Conservation (phyloP, 2,888 invertebrate species). For the Scelioninae gen. 2 region DNA sequence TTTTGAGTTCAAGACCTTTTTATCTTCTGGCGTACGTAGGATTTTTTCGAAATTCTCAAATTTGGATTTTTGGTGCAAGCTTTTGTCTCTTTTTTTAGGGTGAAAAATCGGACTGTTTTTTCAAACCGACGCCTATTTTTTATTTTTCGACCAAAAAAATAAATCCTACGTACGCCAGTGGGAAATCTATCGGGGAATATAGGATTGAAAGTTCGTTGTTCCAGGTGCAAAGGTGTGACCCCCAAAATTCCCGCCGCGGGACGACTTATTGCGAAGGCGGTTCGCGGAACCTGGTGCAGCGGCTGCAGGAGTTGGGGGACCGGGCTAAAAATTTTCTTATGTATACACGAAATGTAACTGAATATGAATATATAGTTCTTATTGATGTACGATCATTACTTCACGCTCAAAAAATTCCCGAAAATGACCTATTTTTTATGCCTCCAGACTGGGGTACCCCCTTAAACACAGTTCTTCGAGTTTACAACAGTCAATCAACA, state of each 20-base stretch:
- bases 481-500: too few species aligned
- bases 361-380: slow-evolving; percentile 1
- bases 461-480: too few species aligned
- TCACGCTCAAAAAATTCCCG: too few species aligned
- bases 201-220: slow-evolving; percentile 15
- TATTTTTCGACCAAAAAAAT: slow-evolving; percentile 4
- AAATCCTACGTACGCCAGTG: slow-evolving; percentile 2
- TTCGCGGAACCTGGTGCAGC: slow-evolving; percentile 3
- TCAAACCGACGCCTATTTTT: slow-evolving; percentile 7
- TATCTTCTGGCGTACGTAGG: slow-evolving; percentile 1
- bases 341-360: neutral
- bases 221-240: slow-evolving; percentile 14
- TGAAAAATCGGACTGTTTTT: slow-evolving; percentile 6
- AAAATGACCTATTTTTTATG: too few species aligned
- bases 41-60: slow-evolving; percentile 1
- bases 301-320: slow-evolving; percentile 4
- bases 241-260: neutral
- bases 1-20: neutral
- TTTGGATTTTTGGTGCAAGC: slow-evolving; percentile 8
- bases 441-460: too few species aligned
- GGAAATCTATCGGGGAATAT: slow-evolving; percentile 6
- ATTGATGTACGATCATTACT: too few species aligned
- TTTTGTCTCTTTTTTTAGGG: slow-evolving; percentile 10
- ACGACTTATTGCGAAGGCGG: neutral
- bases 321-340: neutral